Evolutionary conservation across 2,888 invertebrate genomes (phyloP).

Genomic region (Minunthozetes semirufus): DNA sequence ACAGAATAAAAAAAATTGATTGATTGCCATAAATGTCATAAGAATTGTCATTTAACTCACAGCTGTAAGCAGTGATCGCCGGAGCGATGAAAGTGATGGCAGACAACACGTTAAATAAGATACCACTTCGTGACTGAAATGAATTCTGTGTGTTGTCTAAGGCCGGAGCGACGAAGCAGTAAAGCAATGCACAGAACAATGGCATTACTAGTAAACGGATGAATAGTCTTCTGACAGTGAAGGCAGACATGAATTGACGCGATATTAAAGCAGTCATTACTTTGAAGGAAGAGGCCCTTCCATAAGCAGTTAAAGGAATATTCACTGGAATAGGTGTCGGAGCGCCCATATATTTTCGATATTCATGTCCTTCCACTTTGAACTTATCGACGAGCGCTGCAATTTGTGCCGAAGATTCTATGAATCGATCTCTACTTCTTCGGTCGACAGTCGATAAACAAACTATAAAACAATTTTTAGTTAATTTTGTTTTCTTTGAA

Average conservation of each 20-base stretch:
- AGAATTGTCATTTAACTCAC: conserved; percentile 20
- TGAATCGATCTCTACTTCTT: conserved; percentile 77
- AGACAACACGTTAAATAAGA: conserved; percentile 62
- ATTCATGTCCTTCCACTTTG: conserved; percentile 71
- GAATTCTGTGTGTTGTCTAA: conserved; percentile 57
- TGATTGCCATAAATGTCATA: not conserved
- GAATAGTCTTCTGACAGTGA: conserved; percentile 63
- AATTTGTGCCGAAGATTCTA: conserved; percentile 89
- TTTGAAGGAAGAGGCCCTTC: conserved; percentile 62
- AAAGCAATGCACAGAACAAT: conserved; percentile 64
- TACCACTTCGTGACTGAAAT: conserved; percentile 63
- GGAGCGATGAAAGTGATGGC: conserved; percentile 64
- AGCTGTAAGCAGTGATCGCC: conserved; percentile 56
- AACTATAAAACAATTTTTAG: conserved; percentile 52
- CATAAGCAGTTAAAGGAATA: conserved; percentile 65
- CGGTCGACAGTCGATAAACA: conserved; percentile 69
- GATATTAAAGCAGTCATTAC: conserved; percentile 60
- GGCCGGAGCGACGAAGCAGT: conserved; percentile 64
- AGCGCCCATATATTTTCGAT: conserved; percentile 56
- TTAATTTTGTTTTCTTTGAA: not conserved
- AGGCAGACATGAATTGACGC: conserved; percentile 39
- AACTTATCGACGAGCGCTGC: conserved; percentile 84
- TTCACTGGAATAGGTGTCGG: conserved; percentile 53
- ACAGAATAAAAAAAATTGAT: conserved; percentile 30
- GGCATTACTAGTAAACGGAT: conserved; percentile 63